Base-by-base conservation (phyloP, 2,113 vertebrate genomes). In the Bambusicola thoracicus region DNA sequence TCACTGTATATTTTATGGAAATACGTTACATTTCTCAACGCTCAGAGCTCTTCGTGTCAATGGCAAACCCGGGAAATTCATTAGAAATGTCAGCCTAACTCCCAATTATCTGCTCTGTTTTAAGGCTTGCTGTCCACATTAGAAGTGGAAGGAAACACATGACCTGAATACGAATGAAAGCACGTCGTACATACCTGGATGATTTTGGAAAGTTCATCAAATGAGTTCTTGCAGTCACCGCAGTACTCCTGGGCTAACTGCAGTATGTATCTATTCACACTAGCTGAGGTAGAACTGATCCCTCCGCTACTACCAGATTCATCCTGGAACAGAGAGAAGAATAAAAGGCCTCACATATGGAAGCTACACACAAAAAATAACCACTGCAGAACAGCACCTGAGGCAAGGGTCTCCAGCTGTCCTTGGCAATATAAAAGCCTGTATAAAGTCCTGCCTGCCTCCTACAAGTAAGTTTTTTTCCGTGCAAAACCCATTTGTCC, bases 121-220 rank as follows among this genome's bases (percentile, higher is more conserved):
- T 34, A 46, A 80, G 48, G 34, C 53, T 44, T 14, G 17, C 6
- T 51, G n/a, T 40, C 58, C 61, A 34, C 10, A 30, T 34, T 41
- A 48, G 32, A 2, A 1, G 30, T 59, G 61, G 44, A 75, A 46
- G 27, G n/a, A 55, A 85, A 19, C 20, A 46, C 15, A 13, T 2
- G 12, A 41, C 25, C 29, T 49, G 59, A 81, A 80, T 10, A 29
- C 34, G 79, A 44, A 63, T 3, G 32, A 21, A 68, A 93, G 72
- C 6, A 2, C 13, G 6, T 10, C 30, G 6, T 94, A 99, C 99
- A 6, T 94, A 99, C 99, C 99, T 99, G 99, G 91, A 99, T 99
- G 87, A 99, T 99, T 97, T 99, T 99, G 77, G 99, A 99, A 63
- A 99, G 99, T 48, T 99, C 99, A 48, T 99, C 99, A 1, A 99